phyloP scores from a whole-genome alignment of 2,113 vertebrate species.

The Rhabdornis inornatus region DNA sequence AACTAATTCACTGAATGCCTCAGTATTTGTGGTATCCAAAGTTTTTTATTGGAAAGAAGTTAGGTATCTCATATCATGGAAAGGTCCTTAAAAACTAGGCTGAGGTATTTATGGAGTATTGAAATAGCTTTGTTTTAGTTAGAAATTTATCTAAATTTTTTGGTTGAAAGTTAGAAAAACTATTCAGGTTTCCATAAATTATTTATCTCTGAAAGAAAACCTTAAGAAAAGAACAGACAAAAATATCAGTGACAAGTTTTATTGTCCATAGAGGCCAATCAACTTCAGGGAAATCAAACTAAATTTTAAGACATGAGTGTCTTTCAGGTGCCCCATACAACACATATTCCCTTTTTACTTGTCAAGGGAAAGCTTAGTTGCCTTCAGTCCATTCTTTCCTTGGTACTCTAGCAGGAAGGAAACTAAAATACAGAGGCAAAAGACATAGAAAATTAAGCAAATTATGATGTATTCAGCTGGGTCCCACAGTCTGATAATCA shows the following conservation, averaged over 20 bases:
- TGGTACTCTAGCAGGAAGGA: neutral
- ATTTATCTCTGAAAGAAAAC: neutral
- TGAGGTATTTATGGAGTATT: neutral
- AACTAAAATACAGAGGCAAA: neutral
- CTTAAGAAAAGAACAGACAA: rapidly evolving
- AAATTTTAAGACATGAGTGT: neutral
- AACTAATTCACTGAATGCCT: neutral
- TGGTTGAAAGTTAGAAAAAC: neutral
- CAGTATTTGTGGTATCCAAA: neutral
- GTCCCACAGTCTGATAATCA: neutral
- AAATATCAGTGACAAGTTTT: neutral
- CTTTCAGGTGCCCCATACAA: neutral
- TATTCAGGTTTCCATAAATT: neutral
- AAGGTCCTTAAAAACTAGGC: neutral
- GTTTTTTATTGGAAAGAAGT: neutral
- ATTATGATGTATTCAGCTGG: neutral
- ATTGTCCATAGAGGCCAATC: neutral
- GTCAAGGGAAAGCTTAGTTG: neutral
- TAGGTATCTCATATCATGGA: neutral
- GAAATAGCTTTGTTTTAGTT: neutral
- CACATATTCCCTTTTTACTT: neutral
- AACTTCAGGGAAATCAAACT: neutral
- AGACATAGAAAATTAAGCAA: neutral
- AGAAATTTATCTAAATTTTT: neutral
- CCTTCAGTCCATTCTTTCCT: neutral